Base-by-base conservation (phyloP, 2,797 vertebrate species). In the Aythya fuligula region DNA sequence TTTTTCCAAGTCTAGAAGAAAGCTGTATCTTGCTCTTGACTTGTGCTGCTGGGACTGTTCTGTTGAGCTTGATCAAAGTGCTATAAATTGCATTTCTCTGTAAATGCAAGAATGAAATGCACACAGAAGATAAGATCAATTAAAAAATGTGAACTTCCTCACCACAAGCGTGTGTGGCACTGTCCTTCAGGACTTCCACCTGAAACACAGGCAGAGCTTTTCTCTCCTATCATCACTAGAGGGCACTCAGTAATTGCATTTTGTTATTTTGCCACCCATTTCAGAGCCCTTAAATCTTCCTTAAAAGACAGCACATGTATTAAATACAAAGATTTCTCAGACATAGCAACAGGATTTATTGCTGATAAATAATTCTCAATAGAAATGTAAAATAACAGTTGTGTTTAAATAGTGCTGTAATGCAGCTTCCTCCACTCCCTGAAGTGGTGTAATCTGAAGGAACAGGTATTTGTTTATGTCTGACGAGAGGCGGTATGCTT, bases 191-290 rank as follows among this genome's bases (percentile, higher is more conserved):
- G 0, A 7, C 1, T 12, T 2, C 1, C 4, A 0, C 21, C 14
- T 10, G 41, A 70, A 45, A 25, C 1, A 24, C 34, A 38, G 56
- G 4, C 0, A 9, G 57, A 65, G 80, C 56, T 77, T 14, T 96
- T 96, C 92, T 57, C 17, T 14, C 4, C 76, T 19, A 32, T 3
- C 4, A 84, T 88, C 98, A 96, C 96, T 11, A 97, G 98, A 96
- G 97, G 97, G 97, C 85, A 66, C 94, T 94, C 96, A 18, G 85
- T 85, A 96, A 94, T 87, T 71, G 71, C 49, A 7, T 34, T 96
- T 97, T 67, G 14, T 15, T 36, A 0, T 5, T 39, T 16, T 43
- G 39, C 56, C 39, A 3, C 3, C 47, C 70, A 0, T 9, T 22
- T 11, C 82, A 5, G n/a, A 2, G 8, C 0, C 11, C 0, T 3